These are phyloP conservation scores for Galerucella pusilla DNA, from an alignment of 2,888 invertebrate genomes.

Conservation along the genomic window DNA sequence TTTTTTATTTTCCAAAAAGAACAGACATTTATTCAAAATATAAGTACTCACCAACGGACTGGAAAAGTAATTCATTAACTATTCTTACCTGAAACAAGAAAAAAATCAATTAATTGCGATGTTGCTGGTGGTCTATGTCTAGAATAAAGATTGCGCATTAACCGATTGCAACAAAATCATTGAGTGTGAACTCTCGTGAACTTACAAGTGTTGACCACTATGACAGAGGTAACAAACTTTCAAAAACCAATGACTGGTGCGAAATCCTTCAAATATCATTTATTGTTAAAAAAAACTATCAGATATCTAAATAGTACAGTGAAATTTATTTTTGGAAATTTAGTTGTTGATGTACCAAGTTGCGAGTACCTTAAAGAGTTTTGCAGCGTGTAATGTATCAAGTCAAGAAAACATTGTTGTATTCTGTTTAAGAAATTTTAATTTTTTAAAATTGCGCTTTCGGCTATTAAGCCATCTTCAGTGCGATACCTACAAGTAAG, in stretches of 20 bases:
- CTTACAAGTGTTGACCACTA: constrained; percentile 50
- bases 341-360: too few species aligned
- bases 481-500: too few species aligned
- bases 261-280: constrained; percentile 49
- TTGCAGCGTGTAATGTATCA: too few species aligned
- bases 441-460: too few species aligned
- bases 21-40: too few species aligned
- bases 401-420: too few species aligned
- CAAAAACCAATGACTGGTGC: constrained; percentile 47
- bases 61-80: background rate
- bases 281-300: constrained; percentile 37
- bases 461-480: too few species aligned
- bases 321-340: background rate
- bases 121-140: background rate
- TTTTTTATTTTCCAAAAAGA: too few species aligned
- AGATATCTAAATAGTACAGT: constrained; percentile 13
- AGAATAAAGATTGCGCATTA: constrained; percentile 28
- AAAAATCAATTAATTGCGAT: constrained; percentile 24
- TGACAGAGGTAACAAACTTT: constrained; percentile 45
- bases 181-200: constrained; percentile 57
- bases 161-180: constrained; percentile 57
- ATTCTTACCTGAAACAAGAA: constrained; percentile 25
- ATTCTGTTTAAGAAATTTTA: too few species aligned
- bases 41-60: background rate
- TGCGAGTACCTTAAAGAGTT: too few species aligned